phyloP scores from a whole-genome alignment of 2,888 invertebrate species.

The Choristoneura rosaceana region DNA sequence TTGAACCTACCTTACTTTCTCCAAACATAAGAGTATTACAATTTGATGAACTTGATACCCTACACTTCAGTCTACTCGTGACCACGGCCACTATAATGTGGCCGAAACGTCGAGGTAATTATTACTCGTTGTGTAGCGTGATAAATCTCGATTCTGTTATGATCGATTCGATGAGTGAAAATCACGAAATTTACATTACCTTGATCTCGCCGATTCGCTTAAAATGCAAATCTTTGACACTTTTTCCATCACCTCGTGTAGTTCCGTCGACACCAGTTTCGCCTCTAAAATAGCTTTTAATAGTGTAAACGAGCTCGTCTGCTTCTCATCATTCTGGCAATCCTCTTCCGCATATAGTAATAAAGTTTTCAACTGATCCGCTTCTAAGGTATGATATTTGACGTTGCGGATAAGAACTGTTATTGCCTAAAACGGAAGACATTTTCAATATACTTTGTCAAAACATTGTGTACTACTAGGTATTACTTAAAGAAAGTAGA shows the following conservation, averaged over 20 bases:
- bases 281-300: slow-evolving; percentile 93
- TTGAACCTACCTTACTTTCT: too few species aligned
- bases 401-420: slow-evolving; percentile 93
- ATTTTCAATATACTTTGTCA: background rate
- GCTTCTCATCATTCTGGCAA: slow-evolving; percentile 92
- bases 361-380: slow-evolving; percentile 92
- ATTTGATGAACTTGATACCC: too few species aligned
- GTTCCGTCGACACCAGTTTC: slow-evolving; percentile 89
- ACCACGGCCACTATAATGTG: too few species aligned
- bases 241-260: slow-evolving; percentile 93
- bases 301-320: slow-evolving; percentile 94
- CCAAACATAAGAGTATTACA: too few species aligned
- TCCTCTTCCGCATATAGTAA: slow-evolving; percentile 96
- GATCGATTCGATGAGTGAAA: too few species aligned
- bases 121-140: too few species aligned
- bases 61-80: too few species aligned
- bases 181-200: slow-evolving; percentile 56
- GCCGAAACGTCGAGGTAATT: too few species aligned
- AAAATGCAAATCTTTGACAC: slow-evolving; percentile 91
- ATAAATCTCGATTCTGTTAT: too few species aligned
- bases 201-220: slow-evolving; percentile 87
- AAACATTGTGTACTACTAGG: background rate
- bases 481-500: background rate
- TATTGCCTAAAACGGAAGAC: slow-evolving; percentile 86
- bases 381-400: slow-evolving; percentile 88